Conservation (phyloP, 2,113 vertebrate genomes). For the Leiothrix lutea region DNA sequence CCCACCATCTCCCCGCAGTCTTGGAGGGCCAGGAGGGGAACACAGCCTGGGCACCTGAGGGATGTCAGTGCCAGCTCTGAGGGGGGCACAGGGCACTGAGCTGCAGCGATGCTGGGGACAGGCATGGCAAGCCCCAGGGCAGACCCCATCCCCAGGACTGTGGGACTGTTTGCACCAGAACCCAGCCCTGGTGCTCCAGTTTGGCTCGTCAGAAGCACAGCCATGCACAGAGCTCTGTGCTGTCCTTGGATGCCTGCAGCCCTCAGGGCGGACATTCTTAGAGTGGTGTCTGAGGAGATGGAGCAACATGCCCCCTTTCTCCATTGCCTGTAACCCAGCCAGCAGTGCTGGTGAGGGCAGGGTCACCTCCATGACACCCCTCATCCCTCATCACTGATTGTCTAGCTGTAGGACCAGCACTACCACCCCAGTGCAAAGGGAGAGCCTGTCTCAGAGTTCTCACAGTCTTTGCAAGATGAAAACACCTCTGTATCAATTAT, state of each 20-base stretch:
- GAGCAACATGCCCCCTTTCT: neutral
- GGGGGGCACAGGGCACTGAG: neutral
- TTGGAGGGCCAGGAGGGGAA: neutral
- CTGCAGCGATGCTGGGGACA: neutral
- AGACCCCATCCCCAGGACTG: neutral
- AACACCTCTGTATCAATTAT: neutral
- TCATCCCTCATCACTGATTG: neutral
- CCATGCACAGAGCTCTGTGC: neutral
- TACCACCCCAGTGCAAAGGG: neutral
- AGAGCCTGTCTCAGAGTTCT: neutral
- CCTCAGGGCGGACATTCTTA: neutral
- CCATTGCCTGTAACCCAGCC: neutral
- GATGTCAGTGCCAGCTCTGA: neutral
- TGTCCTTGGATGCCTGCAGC: fast-evolving
- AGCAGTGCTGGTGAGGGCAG: fast-evolving
- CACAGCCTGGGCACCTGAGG: neutral
- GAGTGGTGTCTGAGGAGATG: neutral
- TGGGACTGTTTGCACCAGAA: neutral
- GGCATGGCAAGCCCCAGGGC: fast-evolving
- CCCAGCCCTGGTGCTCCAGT: neutral
- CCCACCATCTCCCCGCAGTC: fast-evolving
- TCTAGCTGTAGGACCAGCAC: neutral
- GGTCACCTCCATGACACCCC: neutral
- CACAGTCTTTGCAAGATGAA: neutral
- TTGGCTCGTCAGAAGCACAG: fast-evolving